A percentile compares a stretch with the other conserved stretches of the same genome.
phyloP scores from a whole-genome alignment of 2,888 invertebrate species.

The Euzetes globulus region DNA sequence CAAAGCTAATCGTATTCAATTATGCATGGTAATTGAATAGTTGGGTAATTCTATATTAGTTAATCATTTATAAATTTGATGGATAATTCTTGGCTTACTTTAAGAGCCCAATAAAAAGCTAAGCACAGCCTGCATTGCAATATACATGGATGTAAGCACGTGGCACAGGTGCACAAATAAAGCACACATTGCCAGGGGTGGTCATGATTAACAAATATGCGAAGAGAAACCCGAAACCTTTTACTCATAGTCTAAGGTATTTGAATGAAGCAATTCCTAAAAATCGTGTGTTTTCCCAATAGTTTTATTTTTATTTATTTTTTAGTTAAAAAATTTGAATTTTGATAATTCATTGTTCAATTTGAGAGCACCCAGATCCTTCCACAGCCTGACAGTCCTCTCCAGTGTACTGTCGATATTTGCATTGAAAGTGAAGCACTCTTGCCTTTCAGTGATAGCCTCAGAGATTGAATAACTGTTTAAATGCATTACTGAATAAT shows the following conservation, averaged over 20 bases:
- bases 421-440: not conserved
- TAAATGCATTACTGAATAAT: slow-evolving; percentile 14
- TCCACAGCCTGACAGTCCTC: too few relatives aligned
- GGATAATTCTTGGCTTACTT: not conserved
- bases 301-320: too few relatives aligned
- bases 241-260: too few relatives aligned
- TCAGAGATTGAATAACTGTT: not conserved
- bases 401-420: too few relatives aligned
- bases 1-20: not conserved
- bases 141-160: not conserved
- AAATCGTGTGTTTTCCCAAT: too few relatives aligned
- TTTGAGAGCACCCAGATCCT: too few relatives aligned
- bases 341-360: too few relatives aligned
- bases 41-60: not conserved
- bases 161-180: slow-evolving; percentile 24
- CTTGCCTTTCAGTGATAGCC: not conserved
- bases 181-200: not conserved
- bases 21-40: not conserved
- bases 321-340: too few relatives aligned
- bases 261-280: too few relatives aligned
- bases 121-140: not conserved
- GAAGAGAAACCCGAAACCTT: not conserved
- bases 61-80: not conserved
- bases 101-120: not conserved
- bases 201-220: too few relatives aligned